Evolutionary conservation across 2,797 vertebrate species (phyloP).

Genomic region (Megaceryle alcyon): DNA sequence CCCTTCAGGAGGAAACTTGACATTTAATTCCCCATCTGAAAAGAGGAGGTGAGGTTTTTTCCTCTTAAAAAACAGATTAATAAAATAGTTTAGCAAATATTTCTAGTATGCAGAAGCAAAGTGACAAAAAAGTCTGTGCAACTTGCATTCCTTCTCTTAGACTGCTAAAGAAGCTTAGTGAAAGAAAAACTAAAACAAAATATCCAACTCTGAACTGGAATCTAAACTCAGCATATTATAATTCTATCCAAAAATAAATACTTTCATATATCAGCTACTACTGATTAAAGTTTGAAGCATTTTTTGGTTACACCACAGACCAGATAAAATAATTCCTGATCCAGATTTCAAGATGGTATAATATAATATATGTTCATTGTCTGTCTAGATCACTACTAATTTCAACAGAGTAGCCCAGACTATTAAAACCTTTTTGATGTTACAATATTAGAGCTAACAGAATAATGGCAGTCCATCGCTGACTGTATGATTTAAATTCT

Average conservation of each 20-base stretch:
- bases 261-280: neutral
- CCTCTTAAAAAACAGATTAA: slow-evolving; percentile 5
- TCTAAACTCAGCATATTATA: neutral
- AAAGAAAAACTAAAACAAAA: neutral
- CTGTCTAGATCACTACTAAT: neutral
- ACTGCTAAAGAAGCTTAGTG: neutral
- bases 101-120: neutral
- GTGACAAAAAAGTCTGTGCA: neutral
- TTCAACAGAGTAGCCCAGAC: neutral
- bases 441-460: neutral
- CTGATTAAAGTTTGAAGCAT: neutral
- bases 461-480: neutral
- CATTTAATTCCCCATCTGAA: slow-evolving; percentile 66
- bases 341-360: neutral
- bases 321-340: neutral
- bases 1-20: slow-evolving; percentile 55
- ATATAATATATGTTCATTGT: neutral
- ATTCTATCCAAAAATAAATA: neutral
- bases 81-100: slow-evolving; percentile 21
- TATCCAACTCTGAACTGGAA: neutral
- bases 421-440: neutral
- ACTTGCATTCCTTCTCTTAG: neutral
- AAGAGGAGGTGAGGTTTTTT: neutral
- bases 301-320: neutral
- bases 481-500: neutral